Evolutionary conservation across 2,113 vertebrate genomes (phyloP).

Genomic region (Speoplatyrhinus poulsoni): DNA sequence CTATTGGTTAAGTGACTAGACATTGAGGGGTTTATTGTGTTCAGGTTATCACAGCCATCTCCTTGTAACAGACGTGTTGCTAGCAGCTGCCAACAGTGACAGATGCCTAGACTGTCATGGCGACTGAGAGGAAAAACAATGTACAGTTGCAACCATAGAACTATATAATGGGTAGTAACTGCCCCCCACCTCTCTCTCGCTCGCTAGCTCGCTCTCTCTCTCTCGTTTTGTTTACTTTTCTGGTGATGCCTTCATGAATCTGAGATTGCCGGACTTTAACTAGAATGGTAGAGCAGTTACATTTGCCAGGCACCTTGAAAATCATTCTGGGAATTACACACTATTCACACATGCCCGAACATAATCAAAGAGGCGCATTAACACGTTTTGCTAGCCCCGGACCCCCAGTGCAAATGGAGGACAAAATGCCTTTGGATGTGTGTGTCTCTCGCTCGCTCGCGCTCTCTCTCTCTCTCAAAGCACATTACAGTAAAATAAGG

Average conservation of each 20-base stretch:
- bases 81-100: slow-evolving; percentile 20
- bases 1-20: slow-evolving; percentile 4
- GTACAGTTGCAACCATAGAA: background rate
- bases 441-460: slow-evolving; percentile 12
- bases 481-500: no score
- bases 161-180: background rate
- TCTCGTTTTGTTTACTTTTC: no score
- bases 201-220: background rate
- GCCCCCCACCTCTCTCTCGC: no score
- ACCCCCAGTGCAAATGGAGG: background rate
- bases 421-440: background rate
- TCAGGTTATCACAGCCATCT: background rate
- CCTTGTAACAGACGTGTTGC: slow-evolving; percentile 19
- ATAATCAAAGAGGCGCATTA: background rate
- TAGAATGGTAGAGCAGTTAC: background rate
- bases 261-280: background rate
- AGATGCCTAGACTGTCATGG: background rate
- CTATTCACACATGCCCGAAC: slow-evolving; percentile 7
- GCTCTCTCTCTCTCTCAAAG: background rate
- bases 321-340: background rate
- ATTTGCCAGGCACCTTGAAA: slow-evolving; percentile 16
- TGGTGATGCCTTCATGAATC: no score
- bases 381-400: slow-evolving; percentile 25
- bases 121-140: slow-evolving; percentile 12
- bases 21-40: background rate